Base-by-base conservation (phyloP, 2,888 invertebrate genomes). In the Tryphoninae sp. region DNA sequence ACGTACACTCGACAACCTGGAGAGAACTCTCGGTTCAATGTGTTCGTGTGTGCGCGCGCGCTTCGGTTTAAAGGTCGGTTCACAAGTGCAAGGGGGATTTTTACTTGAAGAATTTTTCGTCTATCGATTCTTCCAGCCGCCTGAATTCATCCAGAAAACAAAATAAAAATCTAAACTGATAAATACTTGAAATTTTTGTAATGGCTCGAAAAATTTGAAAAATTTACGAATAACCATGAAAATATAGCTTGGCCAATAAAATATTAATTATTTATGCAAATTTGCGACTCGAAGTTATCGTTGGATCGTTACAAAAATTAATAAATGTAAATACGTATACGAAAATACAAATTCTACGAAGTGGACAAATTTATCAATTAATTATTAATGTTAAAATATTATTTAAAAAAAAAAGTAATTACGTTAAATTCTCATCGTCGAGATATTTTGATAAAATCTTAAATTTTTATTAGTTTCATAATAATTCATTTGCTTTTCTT, bases 1-100 rank as follows among this genome's bases (percentile, higher is more conserved):
- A 67, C 45, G 68, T 62, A 64, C 22, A 45, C 23, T 16, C 16
- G 19, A 26, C 45, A 33, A 59, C 45, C 16, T n/a, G 9, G 23
- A 51, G 45, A 53, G 45, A 68, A 61, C 45, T 45, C 16, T 42
- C 11, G n/a, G 64, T 26, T 26, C 6, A n/a, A 49, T 45, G 13
- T 45, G 22, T 75, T 40, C 22, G 58, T n/a, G 71, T 67, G 78
- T 55, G 75, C 64, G 67, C 71, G 78, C 78, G 71, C 74, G 75
- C 26, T 59, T 62, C 78, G 59, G 23, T 73, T 68, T 82, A 82
- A 82, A 82, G 79, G 62, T 76, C 65, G 78, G 76, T 82, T 72
- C 79, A 82, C 78, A 82, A 82, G 62, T 49, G 72, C 19, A 67
- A 71, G 49, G 33, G 53, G 59, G 53, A 19, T 76, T 78, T 75